Evolutionary conservation across 2,797 vertebrate species (phyloP).

Genomic region (Alfaro cultratus): DNA sequence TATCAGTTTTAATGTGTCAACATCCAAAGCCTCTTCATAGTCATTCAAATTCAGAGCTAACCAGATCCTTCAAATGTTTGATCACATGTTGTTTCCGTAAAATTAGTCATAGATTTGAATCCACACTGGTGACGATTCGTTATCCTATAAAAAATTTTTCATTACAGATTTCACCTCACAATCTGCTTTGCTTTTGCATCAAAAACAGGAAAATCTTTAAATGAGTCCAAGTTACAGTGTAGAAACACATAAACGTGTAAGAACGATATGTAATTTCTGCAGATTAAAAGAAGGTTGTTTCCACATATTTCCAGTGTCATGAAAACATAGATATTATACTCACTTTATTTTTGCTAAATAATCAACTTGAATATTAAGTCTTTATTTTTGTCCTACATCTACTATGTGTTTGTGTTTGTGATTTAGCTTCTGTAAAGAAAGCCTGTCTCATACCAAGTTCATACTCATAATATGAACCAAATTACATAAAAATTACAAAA

Average conservation of each 20-base stretch:
- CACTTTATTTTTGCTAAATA: not conserved
- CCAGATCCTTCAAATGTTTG: not conserved
- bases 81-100: not conserved
- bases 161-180: not conserved
- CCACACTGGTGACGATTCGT: not conserved
- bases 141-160: not conserved
- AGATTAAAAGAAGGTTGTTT: not conserved
- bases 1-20: not conserved
- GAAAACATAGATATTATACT: not conserved
- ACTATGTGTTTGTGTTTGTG: not conserved
- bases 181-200: not conserved
- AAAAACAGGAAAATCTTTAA: not conserved
- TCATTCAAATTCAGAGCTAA: not conserved
- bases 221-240: not conserved
- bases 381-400: not conserved
- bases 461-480: slow-evolving; percentile 10
- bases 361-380: not conserved
- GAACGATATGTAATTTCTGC: not conserved
- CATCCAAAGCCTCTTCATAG: not conserved
- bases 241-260: not conserved
- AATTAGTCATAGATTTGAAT: not conserved
- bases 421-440: slow-evolving; percentile 1
- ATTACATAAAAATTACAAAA: slow-evolving; percentile 1
- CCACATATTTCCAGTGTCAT: not conserved
- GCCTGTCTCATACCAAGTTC: not conserved